Evolutionary conservation across 2,888 invertebrate species (phyloP).

Genomic region (Xylota segnis): DNA sequence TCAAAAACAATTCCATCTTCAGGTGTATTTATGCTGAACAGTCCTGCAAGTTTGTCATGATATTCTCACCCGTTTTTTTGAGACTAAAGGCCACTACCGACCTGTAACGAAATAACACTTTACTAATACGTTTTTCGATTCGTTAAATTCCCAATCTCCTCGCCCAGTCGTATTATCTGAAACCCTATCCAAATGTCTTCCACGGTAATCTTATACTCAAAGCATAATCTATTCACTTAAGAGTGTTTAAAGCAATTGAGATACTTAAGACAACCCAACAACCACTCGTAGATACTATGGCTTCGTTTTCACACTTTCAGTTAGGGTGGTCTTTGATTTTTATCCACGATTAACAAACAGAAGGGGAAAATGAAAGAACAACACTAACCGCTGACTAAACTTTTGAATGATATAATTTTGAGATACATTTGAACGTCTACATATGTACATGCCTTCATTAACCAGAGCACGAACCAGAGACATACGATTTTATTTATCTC

Average conservation of each 20-base stretch:
- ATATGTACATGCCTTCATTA: constrained; percentile 36
- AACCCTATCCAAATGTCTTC: constrained; percentile 9
- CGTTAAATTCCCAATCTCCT: background rate
- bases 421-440: background rate
- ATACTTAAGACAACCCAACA: constrained; percentile 30
- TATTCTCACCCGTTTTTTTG: background rate
- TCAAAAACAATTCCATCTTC: too few species aligned
- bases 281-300: constrained; percentile 28
- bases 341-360: background rate
- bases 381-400: background rate
- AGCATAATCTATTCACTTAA: constrained; percentile 58
- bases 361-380: background rate
- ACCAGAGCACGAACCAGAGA: background rate
- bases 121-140: background rate
- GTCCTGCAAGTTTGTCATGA: too few species aligned
- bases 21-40: too few species aligned
- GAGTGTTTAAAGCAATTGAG: constrained; percentile 63
- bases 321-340: constrained; percentile 26
- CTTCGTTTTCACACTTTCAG: constrained; percentile 49
- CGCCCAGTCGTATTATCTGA: background rate
- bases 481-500: background rate
- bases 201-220: constrained; percentile 29
- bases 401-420: background rate
- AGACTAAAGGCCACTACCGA: background rate
- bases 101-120: background rate